Conservation (phyloP, 2,113 vertebrate species). For the Poeciliopsis retropinna region DNA sequence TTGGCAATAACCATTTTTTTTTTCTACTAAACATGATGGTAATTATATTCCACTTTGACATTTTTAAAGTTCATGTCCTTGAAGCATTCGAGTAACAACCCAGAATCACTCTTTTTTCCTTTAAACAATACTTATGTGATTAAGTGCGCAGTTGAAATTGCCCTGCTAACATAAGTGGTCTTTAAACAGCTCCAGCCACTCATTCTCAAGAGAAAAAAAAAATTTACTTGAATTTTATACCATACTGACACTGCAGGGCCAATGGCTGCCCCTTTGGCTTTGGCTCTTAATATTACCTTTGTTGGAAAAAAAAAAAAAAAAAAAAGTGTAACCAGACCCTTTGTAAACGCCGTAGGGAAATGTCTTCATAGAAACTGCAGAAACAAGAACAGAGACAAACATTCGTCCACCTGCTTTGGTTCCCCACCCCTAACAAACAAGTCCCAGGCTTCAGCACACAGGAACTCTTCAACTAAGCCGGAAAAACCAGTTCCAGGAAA, state of each 20-base stretch:
- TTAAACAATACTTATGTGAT: slow-evolving; percentile 50
- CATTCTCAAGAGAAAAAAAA: slow-evolving; percentile 33
- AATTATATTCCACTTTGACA: slow-evolving; percentile 29
- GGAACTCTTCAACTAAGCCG: slow-evolving; percentile 1
- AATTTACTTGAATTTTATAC: slow-evolving; percentile 49
- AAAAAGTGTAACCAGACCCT: slow-evolving; percentile 18
- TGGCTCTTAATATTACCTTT: slow-evolving; percentile 24
- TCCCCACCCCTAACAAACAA: slow-evolving; percentile 26
- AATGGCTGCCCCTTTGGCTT: slow-evolving; percentile 30
- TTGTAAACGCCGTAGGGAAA: slow-evolving; percentile 14
- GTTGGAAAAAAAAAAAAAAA: slow-evolving; percentile 7
- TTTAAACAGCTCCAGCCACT: slow-evolving; percentile 41
- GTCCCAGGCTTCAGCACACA: slow-evolving; percentile 10
- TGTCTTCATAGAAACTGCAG: slow-evolving; percentile 36
- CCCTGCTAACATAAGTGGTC: slow-evolving; percentile 43
- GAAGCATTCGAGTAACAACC: slow-evolving; percentile 33
- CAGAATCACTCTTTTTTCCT: slow-evolving; percentile 28
- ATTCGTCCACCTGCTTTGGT: slow-evolving; percentile 5
- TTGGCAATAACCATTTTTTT: slow-evolving; percentile 22
- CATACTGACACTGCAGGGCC: slow-evolving; percentile 49
- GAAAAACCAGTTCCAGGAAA: slow-evolving; percentile 52
- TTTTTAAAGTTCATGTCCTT: slow-evolving; percentile 39
- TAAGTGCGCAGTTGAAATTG: slow-evolving; percentile 45
- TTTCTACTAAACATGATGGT: slow-evolving; percentile 21
- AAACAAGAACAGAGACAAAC: background rate